Evolutionary conservation across 2,113 vertebrate species (phyloP).

Genomic region (Paramormyrops kingsleyae): DNA sequence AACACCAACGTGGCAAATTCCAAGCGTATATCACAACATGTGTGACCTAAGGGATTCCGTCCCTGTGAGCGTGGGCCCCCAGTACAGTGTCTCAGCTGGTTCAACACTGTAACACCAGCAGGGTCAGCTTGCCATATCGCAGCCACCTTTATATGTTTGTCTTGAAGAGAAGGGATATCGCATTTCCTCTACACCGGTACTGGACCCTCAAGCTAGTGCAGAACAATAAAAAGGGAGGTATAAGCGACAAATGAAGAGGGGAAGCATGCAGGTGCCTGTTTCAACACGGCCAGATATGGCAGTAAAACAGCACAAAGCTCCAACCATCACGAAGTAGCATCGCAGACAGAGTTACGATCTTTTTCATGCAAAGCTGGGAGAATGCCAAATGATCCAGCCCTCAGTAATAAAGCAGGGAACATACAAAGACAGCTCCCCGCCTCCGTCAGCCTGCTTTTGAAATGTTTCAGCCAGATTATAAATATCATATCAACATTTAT

Average conservation of each 20-base stretch:
- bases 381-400: background rate
- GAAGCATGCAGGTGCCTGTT: slow-evolving; percentile 44
- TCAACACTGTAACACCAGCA: background rate
- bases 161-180: background rate
- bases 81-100: background rate
- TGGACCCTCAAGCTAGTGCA: slow-evolving; percentile 13
- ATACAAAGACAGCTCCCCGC: background rate
- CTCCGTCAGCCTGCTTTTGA: background rate
- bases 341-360: slow-evolving; percentile 1
- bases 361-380: slow-evolving; percentile 29
- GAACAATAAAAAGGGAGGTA: slow-evolving; percentile 33
- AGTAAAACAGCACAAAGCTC: slow-evolving; percentile 12
- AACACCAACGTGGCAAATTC: background rate
- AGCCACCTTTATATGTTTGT: background rate
- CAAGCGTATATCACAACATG: background rate
- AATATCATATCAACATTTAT: background rate
- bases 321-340: slow-evolving; percentile 23
- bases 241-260: slow-evolving; percentile 31
- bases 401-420: background rate
- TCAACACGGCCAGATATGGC: slow-evolving; percentile 28
- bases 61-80: background rate
- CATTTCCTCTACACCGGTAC: background rate
- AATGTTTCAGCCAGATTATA: background rate
- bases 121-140: background rate
- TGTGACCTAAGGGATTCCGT: background rate